Evolutionary conservation across 2,797 vertebrate genomes (phyloP).

Genomic region (Simalia tracyae): DNA sequence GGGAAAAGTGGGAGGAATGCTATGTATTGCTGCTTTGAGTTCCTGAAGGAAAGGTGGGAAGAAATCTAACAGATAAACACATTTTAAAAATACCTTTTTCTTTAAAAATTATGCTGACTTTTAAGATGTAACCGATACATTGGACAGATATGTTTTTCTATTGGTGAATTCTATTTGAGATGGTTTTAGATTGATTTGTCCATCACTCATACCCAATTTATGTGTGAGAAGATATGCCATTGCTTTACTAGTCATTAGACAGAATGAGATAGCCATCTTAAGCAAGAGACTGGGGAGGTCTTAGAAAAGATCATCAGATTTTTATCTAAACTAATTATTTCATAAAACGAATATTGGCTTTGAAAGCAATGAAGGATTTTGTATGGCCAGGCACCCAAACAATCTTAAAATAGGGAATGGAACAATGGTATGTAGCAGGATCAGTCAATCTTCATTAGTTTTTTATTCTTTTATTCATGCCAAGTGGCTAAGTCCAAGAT

Average conservation of each 20-base stretch:
- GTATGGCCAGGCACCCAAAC: background rate
- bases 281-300: background rate
- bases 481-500: background rate
- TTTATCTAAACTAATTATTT: background rate
- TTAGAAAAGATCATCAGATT: background rate
- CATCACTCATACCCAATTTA: background rate
- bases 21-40: background rate
- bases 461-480: background rate
- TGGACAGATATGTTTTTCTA: background rate
- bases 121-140: background rate
- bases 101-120: background rate
- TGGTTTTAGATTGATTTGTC: background rate
- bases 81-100: background rate
- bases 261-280: background rate
- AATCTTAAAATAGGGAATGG: background rate
- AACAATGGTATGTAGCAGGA: background rate
- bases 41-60: background rate
- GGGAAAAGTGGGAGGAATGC: background rate
- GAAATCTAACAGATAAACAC: background rate
- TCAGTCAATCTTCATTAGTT: background rate
- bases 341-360: background rate
- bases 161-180: background rate
- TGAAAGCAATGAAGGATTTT: background rate
- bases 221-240: background rate
- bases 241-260: background rate